These are phyloP conservation scores for Sebastes itinus DNA, from an alignment of 2,797 vertebrate species.

Conservation along the genomic window DNA sequence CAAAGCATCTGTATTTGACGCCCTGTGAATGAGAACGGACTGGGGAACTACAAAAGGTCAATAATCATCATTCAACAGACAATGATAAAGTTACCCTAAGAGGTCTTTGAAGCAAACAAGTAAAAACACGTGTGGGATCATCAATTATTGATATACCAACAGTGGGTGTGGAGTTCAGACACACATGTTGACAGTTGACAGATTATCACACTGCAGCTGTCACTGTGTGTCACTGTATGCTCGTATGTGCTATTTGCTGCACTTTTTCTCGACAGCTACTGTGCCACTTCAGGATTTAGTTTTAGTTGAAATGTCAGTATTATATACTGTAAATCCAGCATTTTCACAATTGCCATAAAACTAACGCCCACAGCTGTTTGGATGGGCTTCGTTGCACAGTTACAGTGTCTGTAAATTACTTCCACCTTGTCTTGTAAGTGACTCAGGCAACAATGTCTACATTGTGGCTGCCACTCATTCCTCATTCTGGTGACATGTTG, in stretches of 20 bases:
- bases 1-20: no score
- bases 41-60: no score
- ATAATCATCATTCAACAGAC: no score
- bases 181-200: neutral
- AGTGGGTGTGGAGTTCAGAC: neutral
- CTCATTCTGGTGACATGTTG: neutral
- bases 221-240: neutral
- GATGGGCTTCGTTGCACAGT: neutral
- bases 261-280: neutral
- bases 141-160: neutral
- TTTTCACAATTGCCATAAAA: neutral
- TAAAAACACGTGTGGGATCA: neutral
- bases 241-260: neutral
- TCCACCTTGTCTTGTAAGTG: neutral
- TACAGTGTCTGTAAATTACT: neutral
- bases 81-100: no score
- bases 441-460: neutral
- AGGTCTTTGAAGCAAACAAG: neutral
- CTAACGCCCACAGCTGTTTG: neutral
- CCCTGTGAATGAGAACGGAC: no score
- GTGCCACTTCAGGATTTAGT: neutral
- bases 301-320: neutral
- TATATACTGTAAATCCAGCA: neutral
- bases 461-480: neutral
- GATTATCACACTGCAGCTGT: conserved; percentile 26